These are phyloP conservation scores for Piaya cayana DNA, from an alignment of 2,113 vertebrate species.

Conservation along the genomic window DNA sequence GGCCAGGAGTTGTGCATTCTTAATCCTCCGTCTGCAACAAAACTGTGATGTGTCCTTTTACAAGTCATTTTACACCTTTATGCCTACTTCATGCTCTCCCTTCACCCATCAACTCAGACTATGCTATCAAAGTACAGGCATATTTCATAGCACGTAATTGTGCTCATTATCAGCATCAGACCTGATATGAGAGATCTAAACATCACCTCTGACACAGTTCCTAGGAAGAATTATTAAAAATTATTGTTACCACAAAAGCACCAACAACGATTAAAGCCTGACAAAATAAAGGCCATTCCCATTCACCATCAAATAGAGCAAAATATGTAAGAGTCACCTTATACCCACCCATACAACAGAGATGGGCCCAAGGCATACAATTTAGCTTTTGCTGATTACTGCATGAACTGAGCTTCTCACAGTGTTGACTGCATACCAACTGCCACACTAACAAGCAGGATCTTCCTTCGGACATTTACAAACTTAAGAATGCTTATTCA, in stretches of 20 bases:
- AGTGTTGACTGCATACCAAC: conserved; percentile 13
- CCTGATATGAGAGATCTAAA: neutral
- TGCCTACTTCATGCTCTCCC: neutral
- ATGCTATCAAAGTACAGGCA: neutral
- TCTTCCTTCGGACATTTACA: conserved; percentile 63
- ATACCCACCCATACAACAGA: neutral
- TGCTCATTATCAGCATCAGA: neutral
- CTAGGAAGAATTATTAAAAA: neutral
- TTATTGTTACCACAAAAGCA: neutral
- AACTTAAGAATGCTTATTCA: conserved; percentile 67
- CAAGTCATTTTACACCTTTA: neutral
- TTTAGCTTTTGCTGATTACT: conserved; percentile 1
- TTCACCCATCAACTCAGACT: neutral
- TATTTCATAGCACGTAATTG: neutral
- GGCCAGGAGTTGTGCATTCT: neutral
- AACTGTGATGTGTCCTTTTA: neutral
- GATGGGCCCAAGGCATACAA: neutral
- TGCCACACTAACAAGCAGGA: conserved; percentile 18
- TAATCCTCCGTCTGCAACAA: neutral
- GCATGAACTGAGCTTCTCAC: neutral
- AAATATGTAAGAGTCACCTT: neutral
- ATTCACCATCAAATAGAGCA: neutral
- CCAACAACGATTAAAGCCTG: neutral
- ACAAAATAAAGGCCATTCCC: neutral
- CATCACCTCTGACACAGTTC: neutral